phyloP scores from a whole-genome alignment of 2,888 invertebrate species.

The Drosophila leonis region DNA sequence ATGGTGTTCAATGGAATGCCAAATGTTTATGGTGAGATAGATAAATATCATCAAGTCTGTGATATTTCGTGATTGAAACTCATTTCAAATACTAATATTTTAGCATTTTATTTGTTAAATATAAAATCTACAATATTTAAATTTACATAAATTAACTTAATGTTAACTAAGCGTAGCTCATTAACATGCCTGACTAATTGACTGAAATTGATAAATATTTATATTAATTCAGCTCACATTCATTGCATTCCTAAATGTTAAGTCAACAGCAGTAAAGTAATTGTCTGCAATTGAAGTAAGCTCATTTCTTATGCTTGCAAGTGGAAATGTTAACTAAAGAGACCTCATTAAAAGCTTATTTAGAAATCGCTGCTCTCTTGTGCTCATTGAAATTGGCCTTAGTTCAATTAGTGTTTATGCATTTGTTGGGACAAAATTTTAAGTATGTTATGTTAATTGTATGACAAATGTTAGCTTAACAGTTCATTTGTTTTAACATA shows the following conservation, averaged over 20 bases:
- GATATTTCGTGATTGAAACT: not conserved
- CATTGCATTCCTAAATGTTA: not conserved
- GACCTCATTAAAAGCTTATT: not conserved
- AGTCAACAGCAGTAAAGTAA: not conserved
- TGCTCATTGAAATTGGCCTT: not conserved
- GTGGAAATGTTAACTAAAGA: slow-evolving; percentile 2
- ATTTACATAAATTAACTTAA: not conserved
- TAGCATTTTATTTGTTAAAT: not conserved
- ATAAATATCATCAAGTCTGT: not conserved
- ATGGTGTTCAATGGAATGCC: slow-evolving; percentile 29
- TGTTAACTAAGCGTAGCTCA: not conserved
- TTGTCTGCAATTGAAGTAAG: slow-evolving; percentile 3
- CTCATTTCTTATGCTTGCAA: not conserved
- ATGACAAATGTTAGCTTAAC: not conserved
- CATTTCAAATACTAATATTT: not conserved
- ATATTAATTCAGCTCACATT: not conserved
- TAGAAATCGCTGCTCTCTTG: not conserved
- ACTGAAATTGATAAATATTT: slow-evolving; percentile 3
- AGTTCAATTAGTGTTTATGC: not conserved
- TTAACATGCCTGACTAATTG: slow-evolving; percentile 4
- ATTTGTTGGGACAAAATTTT: not conserved
- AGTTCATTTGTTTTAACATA: not conserved
- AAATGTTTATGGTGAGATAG: slow-evolving; percentile 6
- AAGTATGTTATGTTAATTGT: not conserved
- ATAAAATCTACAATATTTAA: not conserved